phyloP scores from a whole-genome alignment of 35 echinoderm and acorn worm genomes.

The Chiridota heheva region DNA sequence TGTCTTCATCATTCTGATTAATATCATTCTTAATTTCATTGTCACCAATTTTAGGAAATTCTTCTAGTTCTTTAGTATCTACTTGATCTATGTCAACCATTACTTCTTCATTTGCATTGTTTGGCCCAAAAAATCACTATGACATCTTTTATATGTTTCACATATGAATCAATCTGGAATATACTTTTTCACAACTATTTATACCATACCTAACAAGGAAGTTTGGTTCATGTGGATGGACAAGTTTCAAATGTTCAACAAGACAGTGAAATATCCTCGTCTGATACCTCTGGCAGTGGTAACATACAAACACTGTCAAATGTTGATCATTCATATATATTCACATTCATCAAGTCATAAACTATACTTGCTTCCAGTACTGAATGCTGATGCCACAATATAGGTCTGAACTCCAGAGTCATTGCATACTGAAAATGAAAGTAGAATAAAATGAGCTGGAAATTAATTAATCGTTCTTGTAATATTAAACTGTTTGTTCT shows the following conservation, averaged over 20 bases:
- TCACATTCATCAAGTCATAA: too few species aligned
- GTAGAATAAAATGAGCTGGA: too few species aligned
- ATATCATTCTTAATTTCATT: neutral
- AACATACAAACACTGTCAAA: conserved; percentile 17
- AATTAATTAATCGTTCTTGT: too few species aligned
- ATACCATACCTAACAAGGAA: conserved; percentile 27
- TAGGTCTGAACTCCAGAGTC: too few species aligned
- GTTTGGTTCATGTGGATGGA: conserved; percentile 11
- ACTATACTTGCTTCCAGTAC: too few species aligned
- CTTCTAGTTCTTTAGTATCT: neutral
- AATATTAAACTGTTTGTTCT: too few species aligned
- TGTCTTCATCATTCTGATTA: neutral
- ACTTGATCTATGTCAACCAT: neutral
- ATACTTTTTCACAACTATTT: conserved; percentile 21
- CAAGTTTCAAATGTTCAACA: neutral
- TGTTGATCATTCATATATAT: conserved; percentile 27
- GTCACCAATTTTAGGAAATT: neutral
- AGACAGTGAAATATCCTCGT: conserved; percentile 28
- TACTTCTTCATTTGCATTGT: neutral
- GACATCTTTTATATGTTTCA: neutral
- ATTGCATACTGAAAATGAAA: too few species aligned
- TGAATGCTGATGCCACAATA: too few species aligned
- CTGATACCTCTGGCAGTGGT: conserved; percentile 10
- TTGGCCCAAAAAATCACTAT: neutral
- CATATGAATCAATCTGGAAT: conserved; percentile 13